These are phyloP conservation scores for Mustela lutreola DNA, from an alignment of 2,113 vertebrate species.

Conservation along the genomic window DNA sequence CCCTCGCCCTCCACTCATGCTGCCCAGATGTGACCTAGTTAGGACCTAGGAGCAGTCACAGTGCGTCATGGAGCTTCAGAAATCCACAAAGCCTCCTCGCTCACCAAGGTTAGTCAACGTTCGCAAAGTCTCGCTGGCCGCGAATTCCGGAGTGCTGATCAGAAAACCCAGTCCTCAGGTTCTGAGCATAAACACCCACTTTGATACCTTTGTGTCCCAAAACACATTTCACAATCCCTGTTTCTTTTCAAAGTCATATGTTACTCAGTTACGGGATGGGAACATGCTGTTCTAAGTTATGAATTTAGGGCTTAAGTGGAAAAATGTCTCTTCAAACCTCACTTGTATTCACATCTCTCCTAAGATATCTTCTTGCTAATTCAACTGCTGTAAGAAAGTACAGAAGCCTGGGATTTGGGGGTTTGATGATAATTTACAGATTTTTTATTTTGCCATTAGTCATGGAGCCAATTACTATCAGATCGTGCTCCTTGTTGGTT, in stretches of 20 bases:
- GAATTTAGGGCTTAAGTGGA: slow-evolving; percentile 29
- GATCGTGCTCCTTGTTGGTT: not conserved
- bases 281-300: slow-evolving; percentile 63
- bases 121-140: not conserved
- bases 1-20: not conserved
- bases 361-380: not conserved
- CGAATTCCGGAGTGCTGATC: not conserved
- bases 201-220: not conserved
- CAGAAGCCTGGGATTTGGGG: not conserved
- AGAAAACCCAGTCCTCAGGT: not conserved
- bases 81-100: not conserved
- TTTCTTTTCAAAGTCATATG: slow-evolving; percentile 30
- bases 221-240: slow-evolving; percentile 26
- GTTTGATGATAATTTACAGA: not conserved
- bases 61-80: not conserved
- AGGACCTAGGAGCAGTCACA: not conserved
- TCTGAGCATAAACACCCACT: not conserved
- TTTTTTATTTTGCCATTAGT: not conserved
- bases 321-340: slow-evolving; percentile 17
- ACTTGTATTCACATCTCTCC: not conserved
- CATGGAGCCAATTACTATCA: not conserved
- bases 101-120: not conserved
- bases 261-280: slow-evolving; percentile 4
- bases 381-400: not conserved
- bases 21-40: slow-evolving; percentile 60